Evolutionary conservation across 1,140 invertebrate genomes (phyloP).

Genomic region (Euschistus heros): DNA sequence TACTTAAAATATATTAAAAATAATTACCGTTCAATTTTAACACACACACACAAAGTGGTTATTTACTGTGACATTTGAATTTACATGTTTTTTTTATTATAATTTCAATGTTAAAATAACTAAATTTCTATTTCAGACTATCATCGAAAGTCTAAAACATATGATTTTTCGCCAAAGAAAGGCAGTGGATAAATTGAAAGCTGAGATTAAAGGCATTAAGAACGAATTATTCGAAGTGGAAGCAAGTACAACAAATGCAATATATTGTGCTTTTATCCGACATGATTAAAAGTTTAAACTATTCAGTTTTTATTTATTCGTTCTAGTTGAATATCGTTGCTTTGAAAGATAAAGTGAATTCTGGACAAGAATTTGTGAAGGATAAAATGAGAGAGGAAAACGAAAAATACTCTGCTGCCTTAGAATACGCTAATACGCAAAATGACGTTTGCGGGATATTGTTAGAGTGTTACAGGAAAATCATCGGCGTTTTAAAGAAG

Average conservation of each 20-base stretch:
- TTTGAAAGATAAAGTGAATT: neutral
- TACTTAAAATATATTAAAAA: no score
- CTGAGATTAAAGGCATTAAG: neutral
- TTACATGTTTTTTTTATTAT: no score
- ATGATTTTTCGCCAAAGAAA: neutral
- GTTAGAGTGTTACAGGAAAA: neutral
- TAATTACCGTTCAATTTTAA: no score
- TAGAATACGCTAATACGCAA: conserved; percentile 6
- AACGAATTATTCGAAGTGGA: neutral
- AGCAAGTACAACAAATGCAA: neutral
- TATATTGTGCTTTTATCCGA: neutral
- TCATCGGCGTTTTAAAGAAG: neutral
- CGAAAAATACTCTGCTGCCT: neutral
- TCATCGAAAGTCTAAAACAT: conserved; percentile 5
- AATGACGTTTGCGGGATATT: conserved; percentile 1
- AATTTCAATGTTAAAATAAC: no score
- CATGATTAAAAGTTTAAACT: no score
- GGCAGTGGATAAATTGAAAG: neutral
- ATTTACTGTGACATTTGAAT: no score
- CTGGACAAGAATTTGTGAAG: neutral
- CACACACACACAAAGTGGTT: no score
- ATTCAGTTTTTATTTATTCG: neutral
- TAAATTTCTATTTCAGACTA: neutral
- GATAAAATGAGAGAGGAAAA: neutral
- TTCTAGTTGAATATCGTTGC: neutral